These are phyloP conservation scores for Sinotaia quadrata DNA, from an alignment of 2,888 invertebrate genomes.

Conservation along the genomic window DNA sequence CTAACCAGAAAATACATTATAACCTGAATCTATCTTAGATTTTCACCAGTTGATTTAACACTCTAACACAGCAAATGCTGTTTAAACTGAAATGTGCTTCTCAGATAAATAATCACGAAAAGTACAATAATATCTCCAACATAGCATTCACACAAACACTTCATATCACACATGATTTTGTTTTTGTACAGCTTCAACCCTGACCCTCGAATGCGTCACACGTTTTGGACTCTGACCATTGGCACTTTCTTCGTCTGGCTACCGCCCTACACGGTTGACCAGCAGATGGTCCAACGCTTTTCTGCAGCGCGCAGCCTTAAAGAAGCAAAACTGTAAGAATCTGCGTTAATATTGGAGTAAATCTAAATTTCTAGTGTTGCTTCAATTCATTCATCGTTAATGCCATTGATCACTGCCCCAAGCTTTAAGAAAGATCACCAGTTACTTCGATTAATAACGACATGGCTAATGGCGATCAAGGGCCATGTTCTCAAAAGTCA, in stretches of 20 bases:
- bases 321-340: constrained; percentile 50
- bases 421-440: not conserved
- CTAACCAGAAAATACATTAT: too few species aligned
- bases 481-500: too few species aligned
- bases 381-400: not conserved
- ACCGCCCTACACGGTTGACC: constrained; percentile 57
- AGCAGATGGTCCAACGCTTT: constrained; percentile 62
- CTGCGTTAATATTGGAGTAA: too few species aligned
- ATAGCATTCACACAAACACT: too few species aligned
- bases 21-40: too few species aligned
- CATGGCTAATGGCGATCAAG: not conserved
- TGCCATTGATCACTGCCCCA: not conserved
- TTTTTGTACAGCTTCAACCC: constrained; percentile 47
- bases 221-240: constrained; percentile 57
- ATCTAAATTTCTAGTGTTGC: too few species aligned
- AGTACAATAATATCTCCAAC: too few species aligned
- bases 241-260: constrained; percentile 57
- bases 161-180: too few species aligned
- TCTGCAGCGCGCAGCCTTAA: constrained; percentile 48
- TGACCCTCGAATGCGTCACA: constrained; percentile 57
- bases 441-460: not conserved
- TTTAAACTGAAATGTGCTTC: too few species aligned
- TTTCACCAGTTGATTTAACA: too few species aligned
- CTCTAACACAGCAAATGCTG: too few species aligned
- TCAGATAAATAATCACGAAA: too few species aligned